Evolutionary conservation across 2,113 vertebrate species (phyloP).

Genomic region (Phrynosoma platyrhinos): DNA sequence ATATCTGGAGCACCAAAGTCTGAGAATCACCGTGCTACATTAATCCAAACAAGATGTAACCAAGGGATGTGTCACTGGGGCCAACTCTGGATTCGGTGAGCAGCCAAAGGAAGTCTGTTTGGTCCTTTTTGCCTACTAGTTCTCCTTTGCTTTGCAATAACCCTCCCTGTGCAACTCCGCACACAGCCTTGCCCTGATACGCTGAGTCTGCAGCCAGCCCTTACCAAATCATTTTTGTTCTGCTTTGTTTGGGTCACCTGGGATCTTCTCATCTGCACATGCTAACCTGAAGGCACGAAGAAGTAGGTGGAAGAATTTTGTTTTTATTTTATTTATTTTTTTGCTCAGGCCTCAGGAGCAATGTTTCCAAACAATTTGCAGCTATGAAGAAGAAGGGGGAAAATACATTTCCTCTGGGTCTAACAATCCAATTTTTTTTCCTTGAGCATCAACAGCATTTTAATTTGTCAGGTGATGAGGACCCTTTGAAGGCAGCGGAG

Average conservation of each 20-base stretch:
- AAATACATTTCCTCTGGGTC: slow-evolving; percentile 1
- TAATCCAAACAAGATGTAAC: too few relatives aligned
- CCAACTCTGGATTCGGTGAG: too few relatives aligned
- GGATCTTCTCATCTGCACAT: neutral
- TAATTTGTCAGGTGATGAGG: slow-evolving; percentile 18
- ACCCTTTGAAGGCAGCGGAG: slow-evolving; percentile 28
- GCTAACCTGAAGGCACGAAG: neutral
- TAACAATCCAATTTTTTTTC: neutral
- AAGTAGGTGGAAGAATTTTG: neutral
- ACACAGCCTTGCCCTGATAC: too few relatives aligned
- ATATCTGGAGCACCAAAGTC: too few relatives aligned
- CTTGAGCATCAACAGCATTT: slow-evolving; percentile 14
- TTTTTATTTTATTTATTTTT: too few relatives aligned
- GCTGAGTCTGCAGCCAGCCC: too few relatives aligned
- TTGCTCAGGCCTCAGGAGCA: neutral
- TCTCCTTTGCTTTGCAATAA: too few relatives aligned
- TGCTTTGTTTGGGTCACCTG: neutral
- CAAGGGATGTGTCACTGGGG: too few relatives aligned
- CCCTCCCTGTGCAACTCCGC: too few relatives aligned
- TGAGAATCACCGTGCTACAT: too few relatives aligned
- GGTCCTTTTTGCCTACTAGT: neutral
- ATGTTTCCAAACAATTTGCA: neutral
- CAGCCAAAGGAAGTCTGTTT: too few relatives aligned
- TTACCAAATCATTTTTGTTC: too few relatives aligned
- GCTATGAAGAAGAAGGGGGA: neutral